A percentile compares a stretch with the other conserved stretches of the same genome.
Conservation (phyloP, 2,113 vertebrate species). For the Bothrops jararaca region DNA sequence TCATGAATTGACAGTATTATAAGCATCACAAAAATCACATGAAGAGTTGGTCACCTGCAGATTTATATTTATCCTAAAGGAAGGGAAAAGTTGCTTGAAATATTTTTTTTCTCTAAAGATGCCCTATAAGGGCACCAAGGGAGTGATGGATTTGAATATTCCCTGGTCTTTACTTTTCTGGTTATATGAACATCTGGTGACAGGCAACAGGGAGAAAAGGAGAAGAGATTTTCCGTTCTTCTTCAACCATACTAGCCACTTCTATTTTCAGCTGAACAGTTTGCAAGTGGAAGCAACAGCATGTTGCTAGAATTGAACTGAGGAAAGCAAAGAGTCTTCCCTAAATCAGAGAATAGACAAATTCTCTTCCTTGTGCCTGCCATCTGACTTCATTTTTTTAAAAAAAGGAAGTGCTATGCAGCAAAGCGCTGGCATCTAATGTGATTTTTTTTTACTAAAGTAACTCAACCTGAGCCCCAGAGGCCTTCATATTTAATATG, state of each 20-base stretch:
- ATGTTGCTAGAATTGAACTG: neutral
- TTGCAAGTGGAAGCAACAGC: neutral
- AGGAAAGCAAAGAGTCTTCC: neutral
- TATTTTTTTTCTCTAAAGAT: neutral
- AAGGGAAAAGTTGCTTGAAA: neutral
- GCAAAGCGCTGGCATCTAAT: too few species aligned
- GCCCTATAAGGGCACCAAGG: neutral
- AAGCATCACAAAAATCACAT: neutral
- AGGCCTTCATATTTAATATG: too few species aligned
- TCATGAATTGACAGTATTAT: too few species aligned
- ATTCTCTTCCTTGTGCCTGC: too few species aligned
- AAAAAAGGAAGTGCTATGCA: too few species aligned
- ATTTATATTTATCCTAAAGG: neutral
- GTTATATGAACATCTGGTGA: neutral
- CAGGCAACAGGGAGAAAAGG: neutral
- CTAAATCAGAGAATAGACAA: too few species aligned
- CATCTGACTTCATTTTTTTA: too few species aligned
- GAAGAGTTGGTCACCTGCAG: neutral
- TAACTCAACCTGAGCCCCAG: too few species aligned
- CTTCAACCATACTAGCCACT: neutral
- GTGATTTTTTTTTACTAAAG: too few species aligned
- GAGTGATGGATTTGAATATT: neutral
- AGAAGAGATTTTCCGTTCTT: neutral
- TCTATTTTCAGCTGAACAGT: neutral
- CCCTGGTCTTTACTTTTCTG: neutral